Base-by-base conservation (phyloP, 1,140 invertebrate genomes). In the Microplitis demolitor region DNA sequence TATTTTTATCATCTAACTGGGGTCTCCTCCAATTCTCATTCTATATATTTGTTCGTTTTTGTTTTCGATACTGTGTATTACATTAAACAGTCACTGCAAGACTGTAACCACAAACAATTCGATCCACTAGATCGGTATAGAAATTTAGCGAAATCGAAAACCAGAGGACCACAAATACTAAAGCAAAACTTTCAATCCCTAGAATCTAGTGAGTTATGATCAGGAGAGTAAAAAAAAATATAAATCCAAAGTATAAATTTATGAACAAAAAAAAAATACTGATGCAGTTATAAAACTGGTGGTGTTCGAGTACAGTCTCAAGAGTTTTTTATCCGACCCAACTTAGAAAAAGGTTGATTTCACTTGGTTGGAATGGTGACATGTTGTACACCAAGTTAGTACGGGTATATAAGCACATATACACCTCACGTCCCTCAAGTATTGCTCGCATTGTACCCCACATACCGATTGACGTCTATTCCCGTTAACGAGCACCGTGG, bases 341-440 rank as follows among this genome's bases (percentile, higher is more conserved):
- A 70, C 72, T 80, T 80, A 79, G 77, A 84, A 85, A 84, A 85
- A 84, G 79, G 75, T 83, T 81, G 82, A 85, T 85, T 84, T 83
- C 83, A 82, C 83, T 83, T 78, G 68, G 73, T 74, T 79, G 83
- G 81, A 84, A 83, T 84, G 80, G 79, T 83, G 81, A 84, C 80
- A 82, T 79, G 77, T 76, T 78, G 76, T 73, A 71, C 76, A 74
- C 71, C 71, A 69, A 37, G 72, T 74, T 51, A 39, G 67, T 76
- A 66, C 73, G 72, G 39, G 58, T 45, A 45, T 11, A 45, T 45
- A 33, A 34, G 24, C 67, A 73, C 13, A 8, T 14, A 37, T 74
- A 73, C 74, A 45, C 71, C 62, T 34, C 68, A 37, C 53, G 74
- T 74, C 70, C 72, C 78, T 75, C 76, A 71, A 39, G 69, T 72